Conservation (phyloP, 1,140 invertebrate species). For the Drosophila littoralis region DNA sequence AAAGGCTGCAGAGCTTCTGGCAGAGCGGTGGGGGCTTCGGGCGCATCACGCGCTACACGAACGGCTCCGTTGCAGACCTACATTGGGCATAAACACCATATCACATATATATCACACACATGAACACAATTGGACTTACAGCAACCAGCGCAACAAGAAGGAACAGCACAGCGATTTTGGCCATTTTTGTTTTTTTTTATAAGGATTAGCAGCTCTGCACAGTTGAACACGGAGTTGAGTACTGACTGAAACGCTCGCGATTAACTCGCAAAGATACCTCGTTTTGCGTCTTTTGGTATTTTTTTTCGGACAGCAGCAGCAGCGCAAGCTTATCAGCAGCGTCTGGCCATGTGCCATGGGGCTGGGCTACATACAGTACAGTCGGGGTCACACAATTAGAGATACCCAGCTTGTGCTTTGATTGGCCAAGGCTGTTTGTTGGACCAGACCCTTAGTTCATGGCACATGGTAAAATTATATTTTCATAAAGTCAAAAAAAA, state of each 20-base stretch:
- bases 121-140: constrained; percentile 36
- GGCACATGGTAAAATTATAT: background rate
- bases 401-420: background rate
- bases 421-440: background rate
- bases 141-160: constrained; percentile 57
- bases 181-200: constrained; percentile 42
- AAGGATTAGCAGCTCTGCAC: constrained; percentile 2
- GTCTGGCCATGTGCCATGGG: background rate
- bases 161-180: constrained; percentile 63
- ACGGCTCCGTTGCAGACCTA: constrained; percentile 46
- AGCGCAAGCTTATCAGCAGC: background rate
- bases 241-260: constrained; percentile 29
- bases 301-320: background rate
- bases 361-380: constrained; percentile 1
- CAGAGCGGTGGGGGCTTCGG: rapidly evolving
- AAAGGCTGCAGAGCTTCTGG: background rate
- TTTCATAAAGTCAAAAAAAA: background rate
- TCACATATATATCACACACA: background rate
- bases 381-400: background rate
- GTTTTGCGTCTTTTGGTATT: background rate
- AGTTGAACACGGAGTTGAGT: constrained; percentile 32
- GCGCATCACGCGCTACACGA: constrained; percentile 37
- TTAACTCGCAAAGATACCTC: constrained; percentile 27
- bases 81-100: background rate
- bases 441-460: no score